Evolutionary conservation across 2,797 vertebrate species (phyloP).

Genomic region (Smutsia gigantea): DNA sequence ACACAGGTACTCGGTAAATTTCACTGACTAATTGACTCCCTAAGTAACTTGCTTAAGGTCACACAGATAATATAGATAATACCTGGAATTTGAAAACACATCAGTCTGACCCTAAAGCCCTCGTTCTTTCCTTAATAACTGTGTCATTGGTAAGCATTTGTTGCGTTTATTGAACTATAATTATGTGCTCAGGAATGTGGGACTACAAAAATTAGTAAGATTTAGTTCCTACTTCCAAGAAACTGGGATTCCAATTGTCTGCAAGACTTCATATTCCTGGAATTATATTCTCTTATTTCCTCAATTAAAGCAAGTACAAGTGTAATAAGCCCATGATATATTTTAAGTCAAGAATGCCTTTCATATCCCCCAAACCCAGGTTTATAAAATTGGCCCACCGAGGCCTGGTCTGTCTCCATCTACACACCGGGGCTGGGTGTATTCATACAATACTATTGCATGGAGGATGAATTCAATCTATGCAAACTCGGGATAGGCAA

Average conservation of each 20-base stretch:
- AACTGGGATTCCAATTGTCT: not conserved
- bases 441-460: not conserved
- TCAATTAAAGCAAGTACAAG: not conserved
- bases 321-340: not conserved
- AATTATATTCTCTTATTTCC: not conserved
- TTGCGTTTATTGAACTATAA: constrained; percentile 5
- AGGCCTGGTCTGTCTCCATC: not conserved
- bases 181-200: not conserved
- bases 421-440: not conserved
- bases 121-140: not conserved
- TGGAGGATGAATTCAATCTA: not conserved
- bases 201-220: not conserved
- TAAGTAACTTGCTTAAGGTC: not conserved
- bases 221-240: constrained; percentile 11
- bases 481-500: not conserved
- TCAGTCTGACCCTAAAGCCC: not conserved
- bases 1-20: not conserved
- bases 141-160: constrained; percentile 28
- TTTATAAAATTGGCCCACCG: not conserved
- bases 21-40: not conserved
- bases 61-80: not conserved
- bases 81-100: not conserved
- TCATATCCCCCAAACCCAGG: not conserved
- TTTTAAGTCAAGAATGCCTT: not conserved
- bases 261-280: constrained; percentile 29